These are phyloP conservation scores for Salvelinus alpinus DNA, from an alignment of 2,113 vertebrate species.

Conservation along the genomic window DNA sequence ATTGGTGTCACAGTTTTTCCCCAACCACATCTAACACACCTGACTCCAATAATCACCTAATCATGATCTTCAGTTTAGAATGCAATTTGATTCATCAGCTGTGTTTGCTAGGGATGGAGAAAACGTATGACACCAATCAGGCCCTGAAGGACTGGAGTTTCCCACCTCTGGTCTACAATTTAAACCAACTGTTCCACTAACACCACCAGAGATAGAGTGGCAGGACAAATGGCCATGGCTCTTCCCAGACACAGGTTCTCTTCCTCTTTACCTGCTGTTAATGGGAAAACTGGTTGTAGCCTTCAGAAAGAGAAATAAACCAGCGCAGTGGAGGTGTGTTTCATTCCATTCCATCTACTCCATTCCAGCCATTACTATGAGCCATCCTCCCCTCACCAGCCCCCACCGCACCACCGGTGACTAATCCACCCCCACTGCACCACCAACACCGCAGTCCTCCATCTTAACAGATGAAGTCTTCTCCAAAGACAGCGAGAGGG, in stretches of 20 bases:
- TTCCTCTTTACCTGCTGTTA: slow-evolving; percentile 46
- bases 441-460: slow-evolving; percentile 39
- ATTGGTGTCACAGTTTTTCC: no score
- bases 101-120: no score
- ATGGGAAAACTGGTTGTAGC: slow-evolving; percentile 56
- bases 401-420: slow-evolving; percentile 29
- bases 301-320: slow-evolving; percentile 51
- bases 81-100: no score
- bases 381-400: no score
- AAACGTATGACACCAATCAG: no score
- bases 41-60: no score
- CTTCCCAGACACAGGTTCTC: slow-evolving; percentile 27
- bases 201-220: neutral
- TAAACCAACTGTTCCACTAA: neutral
- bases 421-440: slow-evolving; percentile 55
- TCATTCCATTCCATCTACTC: no score
- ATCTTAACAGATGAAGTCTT: slow-evolving; percentile 55
- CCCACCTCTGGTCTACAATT: neutral
- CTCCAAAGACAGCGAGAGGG: slow-evolving; percentile 23
- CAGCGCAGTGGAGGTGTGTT: neutral
- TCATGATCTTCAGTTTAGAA: no score
- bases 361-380: no score
- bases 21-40: no score
- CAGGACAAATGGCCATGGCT: slow-evolving; percentile 36
- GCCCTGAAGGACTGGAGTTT: no score